Base-by-base conservation (phyloP, 2,113 vertebrate species). In the Neodontobutis hainanensis region DNA sequence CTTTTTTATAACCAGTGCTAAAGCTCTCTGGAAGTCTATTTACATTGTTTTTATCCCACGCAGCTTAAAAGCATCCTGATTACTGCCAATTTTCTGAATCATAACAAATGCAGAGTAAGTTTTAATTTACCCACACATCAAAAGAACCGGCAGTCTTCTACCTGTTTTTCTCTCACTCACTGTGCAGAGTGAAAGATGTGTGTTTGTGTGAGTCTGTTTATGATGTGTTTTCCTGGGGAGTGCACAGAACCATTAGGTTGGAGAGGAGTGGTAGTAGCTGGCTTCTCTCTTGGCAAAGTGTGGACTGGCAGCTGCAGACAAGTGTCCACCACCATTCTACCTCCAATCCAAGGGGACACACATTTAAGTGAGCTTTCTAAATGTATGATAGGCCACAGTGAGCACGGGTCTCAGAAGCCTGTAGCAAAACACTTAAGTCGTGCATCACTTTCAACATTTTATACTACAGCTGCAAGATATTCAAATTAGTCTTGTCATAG, bases 51-150 rank as follows among this genome's bases (percentile, higher is more conserved):
- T 55, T 38, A 32, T 55, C 52, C 34, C 52, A 36, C 14, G 8
- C 34, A n/a, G 52, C 12, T 34, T 55, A 38, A 38, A 55, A 55
- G 34, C 52, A 36, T 36, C 35, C 35, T 55, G 52, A 55, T 55
- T 38, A 36, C 52, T 38, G 34, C 52, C 52, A 55, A 38, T 55
- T 55, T 27, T 34, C 52, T 12, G 36, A 35, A 55, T 38, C 52
- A 55, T 38, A 55, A 55, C 52, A 36, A 55, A 55, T 14, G n/a
- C 5, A 55, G 52, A 38, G 12, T 36, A 32, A 55, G 52, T 32
- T 55, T 38, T 36, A 36, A 15, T 36, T 55, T 55, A 38, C 12
- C 14, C 32, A n/a, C 12, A 12, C 12, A 38, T 55, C 52, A 55
- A 55, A 52, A 55, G 52, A 35, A 38, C 14, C 9, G 52, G 34